Conservation (phyloP, 92 coral and sea anemone genomes). For the Virgularia gustaviana region DNA sequence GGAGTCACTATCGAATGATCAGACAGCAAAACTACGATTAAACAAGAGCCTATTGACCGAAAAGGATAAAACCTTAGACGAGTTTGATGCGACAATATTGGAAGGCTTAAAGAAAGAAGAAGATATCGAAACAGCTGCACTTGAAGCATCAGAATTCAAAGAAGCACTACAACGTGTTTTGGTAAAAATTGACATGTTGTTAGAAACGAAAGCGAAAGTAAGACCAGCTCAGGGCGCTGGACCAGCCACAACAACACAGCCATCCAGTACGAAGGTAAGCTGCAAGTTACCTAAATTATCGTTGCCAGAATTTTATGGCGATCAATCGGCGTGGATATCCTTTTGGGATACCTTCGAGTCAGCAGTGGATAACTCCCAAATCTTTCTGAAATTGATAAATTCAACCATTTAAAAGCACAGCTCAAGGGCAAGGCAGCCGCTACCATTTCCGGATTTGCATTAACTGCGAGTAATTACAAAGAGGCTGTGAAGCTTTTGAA, state of each 20-base stretch:
- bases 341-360: conserved; percentile 19
- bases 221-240: no score
- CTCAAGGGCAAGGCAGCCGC: conserved; percentile 15
- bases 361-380: conserved; percentile 15
- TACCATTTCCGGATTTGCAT: conserved; percentile 17
- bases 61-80: not conserved
- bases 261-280: not conserved
- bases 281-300: not conserved
- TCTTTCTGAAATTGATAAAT: conserved; percentile 24
- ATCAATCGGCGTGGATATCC: conserved; percentile 12
- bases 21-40: conserved; percentile 1
- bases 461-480: conserved; percentile 1
- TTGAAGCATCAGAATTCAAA: conserved; percentile 6
- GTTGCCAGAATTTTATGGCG: not conserved
- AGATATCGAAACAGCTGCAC: not conserved
- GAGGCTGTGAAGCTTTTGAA: conserved; percentile 22
- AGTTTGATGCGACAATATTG: not conserved
- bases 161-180: not conserved
- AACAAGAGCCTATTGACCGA: not conserved
- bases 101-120: not conserved
- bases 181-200: not conserved
- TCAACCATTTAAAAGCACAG: conserved; percentile 20
- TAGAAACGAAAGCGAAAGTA: no score
- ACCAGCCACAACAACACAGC: no score
- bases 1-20: not conserved